Evolutionary conservation across 1,140 invertebrate species (phyloP).

Genomic region (Elysia chlorotica): DNA sequence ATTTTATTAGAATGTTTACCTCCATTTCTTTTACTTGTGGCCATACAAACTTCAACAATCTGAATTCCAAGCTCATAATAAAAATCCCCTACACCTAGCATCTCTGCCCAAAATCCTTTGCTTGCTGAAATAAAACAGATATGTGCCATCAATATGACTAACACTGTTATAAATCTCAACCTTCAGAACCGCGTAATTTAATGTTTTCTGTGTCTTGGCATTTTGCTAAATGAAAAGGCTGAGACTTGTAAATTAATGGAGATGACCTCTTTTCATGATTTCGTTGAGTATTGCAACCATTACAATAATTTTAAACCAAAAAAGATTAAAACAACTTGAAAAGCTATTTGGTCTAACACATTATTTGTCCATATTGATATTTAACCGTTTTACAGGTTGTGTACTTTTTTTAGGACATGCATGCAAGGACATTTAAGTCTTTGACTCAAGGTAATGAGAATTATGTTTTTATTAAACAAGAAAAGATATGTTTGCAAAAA

Average conservation of each 20-base stretch:
- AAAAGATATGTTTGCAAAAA: neutral
- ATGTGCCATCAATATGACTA: neutral
- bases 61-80: conserved; percentile 99
- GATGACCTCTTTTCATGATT: too few species aligned
- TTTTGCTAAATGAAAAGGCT: neutral
- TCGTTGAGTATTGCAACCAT: neutral
- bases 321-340: too few species aligned
- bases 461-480: neutral
- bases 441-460: too few species aligned
- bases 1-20: conserved; percentile 53
- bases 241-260: conserved; percentile 1
- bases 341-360: too few species aligned
- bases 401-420: too few species aligned
- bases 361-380: too few species aligned
- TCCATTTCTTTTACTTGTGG: conserved; percentile 74
- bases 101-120: conserved; percentile 92
- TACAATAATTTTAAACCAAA: neutral
- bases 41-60: conserved; percentile 96
- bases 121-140: conserved; percentile 57
- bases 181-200: neutral
- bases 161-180: neutral
- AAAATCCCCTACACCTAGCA: conserved; percentile 96
- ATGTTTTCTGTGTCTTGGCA: neutral
- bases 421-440: too few species aligned
- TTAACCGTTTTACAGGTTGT: too few species aligned